These are phyloP conservation scores for Montipora foliosa DNA, from an alignment of 64 coral and sea anemone species.

Conservation along the genomic window DNA sequence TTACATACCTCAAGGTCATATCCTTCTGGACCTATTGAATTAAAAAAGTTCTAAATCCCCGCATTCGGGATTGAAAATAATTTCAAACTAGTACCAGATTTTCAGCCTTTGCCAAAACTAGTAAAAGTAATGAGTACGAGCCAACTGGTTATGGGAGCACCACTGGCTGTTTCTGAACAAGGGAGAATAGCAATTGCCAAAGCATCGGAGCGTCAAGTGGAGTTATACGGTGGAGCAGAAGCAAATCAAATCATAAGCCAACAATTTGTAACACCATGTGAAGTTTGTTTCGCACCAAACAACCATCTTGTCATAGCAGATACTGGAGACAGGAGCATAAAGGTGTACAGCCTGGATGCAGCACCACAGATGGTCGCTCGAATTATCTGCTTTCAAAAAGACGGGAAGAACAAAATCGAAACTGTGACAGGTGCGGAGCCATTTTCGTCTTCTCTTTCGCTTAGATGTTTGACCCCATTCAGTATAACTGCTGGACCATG, in stretches of 20 bases:
- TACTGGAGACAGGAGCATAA: not conserved
- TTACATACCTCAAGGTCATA: not conserved
- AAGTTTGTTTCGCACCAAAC: constrained; percentile 29
- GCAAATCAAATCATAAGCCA: not conserved
- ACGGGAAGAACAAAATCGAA: not conserved
- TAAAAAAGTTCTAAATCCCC: too few species aligned
- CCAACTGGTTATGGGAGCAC: not conserved
- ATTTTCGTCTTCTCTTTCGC: not conserved
- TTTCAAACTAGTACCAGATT: too few species aligned
- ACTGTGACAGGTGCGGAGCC: too few species aligned
- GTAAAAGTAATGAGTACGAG: not conserved
- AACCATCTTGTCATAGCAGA: constrained; percentile 7
- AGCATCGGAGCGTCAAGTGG: not conserved
- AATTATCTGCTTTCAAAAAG: not conserved
- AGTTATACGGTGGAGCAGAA: not conserved
- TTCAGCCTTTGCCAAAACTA: not conserved
- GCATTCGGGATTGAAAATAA: too few species aligned
- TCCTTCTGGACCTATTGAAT: too few species aligned
- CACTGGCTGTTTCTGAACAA: constrained; percentile 1
- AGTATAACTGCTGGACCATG: constrained; percentile 12
- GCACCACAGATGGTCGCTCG: not conserved
- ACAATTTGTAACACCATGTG: not conserved
- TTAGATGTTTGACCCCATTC: not conserved
- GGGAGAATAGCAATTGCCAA: constrained; percentile 8
- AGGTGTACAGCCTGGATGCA: constrained; percentile 5